Evolutionary conservation across 2,113 vertebrate species (phyloP), one percentile per base, ranked within the genome.

Genomic region (Lophotis ruficrista): DNA sequence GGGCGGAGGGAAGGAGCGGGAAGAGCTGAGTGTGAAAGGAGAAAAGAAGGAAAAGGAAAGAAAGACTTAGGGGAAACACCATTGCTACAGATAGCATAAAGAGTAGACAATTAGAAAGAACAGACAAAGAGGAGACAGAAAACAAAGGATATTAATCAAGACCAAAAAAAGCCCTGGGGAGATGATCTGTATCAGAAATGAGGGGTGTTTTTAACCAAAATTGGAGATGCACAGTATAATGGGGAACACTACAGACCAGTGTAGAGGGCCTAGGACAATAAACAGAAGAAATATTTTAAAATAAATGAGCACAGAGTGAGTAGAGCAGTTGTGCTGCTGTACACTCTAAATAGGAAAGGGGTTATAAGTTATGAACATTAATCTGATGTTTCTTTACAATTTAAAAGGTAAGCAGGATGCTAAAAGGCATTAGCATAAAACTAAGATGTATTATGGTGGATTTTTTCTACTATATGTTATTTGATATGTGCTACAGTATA

Each of bases 191-290:
- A 94, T 93, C 90, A 94, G 65, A 95, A 90, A 87, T 53, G 87
- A 86, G 22, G 51, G 54, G 65, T 24, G 22, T 27, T 93, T 93
- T 89, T 96, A 93, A 96, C 92, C 94, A 95, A 97, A 96, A 93
- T 50, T 97, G 95, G 96, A 96, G 92, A 94, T 87, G 56, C 19
- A 24, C 45, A n/a, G 27, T 90, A 61, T 79, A 89, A 89, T 58
- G 50, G 66, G 45, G 69, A 96, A 91, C 53, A 68, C 72, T 92
- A 53, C 48, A 93, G 48, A 68, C 31, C 65, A 84, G 65, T 75
- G 65, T 4, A 88, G 57, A 83, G 28, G 66, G 51, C 47, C 30
- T 51, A 60, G 65, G 65, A 82, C 69, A 93, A 95, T 61, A 94
- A 95, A 92, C 47, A 95, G 86, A 94, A 86, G 43, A 92, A 83